Evolutionary conservation across 2,797 vertebrate species (phyloP).

Genomic region (Hyperoplus immaculatus): DNA sequence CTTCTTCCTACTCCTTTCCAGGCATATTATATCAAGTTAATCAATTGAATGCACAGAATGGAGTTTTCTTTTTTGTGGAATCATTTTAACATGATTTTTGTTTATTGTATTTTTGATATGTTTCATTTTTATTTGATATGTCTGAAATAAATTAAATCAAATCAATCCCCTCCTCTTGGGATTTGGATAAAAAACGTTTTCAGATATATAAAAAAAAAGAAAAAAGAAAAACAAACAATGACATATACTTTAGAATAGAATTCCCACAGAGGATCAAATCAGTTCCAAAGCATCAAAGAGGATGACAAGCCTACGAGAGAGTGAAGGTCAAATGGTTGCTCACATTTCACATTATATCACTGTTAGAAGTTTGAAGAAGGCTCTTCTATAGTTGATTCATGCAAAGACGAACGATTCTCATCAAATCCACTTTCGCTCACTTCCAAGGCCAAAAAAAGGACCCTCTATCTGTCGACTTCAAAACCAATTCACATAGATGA

Average conservation of each 20-base stretch:
- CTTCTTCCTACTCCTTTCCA: too few species aligned
- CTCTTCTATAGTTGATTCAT: not conserved
- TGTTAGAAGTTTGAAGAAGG: conserved; percentile 6
- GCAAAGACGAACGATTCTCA: conserved; percentile 44
- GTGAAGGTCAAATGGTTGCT: conserved; percentile 17
- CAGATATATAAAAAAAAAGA: not conserved
- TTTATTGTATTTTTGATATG: too few species aligned
- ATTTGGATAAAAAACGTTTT: conserved; percentile 33
- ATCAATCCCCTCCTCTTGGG: conserved; percentile 7
- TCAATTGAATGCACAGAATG: too few species aligned
- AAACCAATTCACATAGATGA: conserved; percentile 37
- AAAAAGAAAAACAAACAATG: conserved; percentile 13
- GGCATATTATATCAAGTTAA: too few species aligned
- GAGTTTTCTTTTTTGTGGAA: too few species aligned
- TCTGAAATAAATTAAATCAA: too few species aligned
- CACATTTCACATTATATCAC: conserved; percentile 21
- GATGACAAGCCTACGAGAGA: conserved; percentile 28
- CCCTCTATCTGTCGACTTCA: conserved; percentile 47
- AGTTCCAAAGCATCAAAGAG: conserved; percentile 14
- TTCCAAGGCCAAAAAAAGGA: conserved; percentile 24
- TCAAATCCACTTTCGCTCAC: conserved; percentile 48
- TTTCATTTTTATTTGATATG: too few species aligned
- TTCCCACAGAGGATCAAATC: conserved; percentile 28
- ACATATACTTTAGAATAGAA: conserved; percentile 24
- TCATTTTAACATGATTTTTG: too few species aligned